Evolutionary conservation across 2,797 vertebrate species (phyloP), one percentile per base, ranked within the genome.

Genomic region (Oceanodroma leucorhoa): DNA sequence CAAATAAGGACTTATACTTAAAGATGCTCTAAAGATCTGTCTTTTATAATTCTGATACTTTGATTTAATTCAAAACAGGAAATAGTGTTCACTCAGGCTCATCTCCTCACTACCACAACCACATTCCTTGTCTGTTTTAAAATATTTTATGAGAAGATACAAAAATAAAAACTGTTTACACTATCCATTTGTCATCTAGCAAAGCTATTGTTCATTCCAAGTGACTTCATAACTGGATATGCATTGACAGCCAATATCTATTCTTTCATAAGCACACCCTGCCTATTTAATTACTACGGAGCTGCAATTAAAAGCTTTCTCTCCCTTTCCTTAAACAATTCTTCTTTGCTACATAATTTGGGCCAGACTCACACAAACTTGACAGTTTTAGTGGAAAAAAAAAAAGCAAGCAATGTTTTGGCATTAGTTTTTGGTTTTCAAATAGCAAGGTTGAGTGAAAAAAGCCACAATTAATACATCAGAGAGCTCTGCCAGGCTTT

Each of bases 391-490:
- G 10, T 41, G 36, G 5, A 8, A 23, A 1, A 3, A 13, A 22
- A 36, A 40, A 57, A 30, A 60, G 65, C 6, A 45, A 79, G 9
- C 3, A 80, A 38, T 38, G 18, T 90, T 82, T 91, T 83, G 38
- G 55, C 65, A 62, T 73, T 90, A 76, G 4, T 64, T 87, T 93
- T 82, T 90, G 60, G 40, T 40, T 93, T 91, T 97, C 38, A 88
- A 86, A 90, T 54, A 88, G 20, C 48, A 67, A 78, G 58, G 27
- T 19, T 91, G 45, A 72, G 16, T 40, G 19, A 32, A 93, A 72
- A 92, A 82, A 32, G 41, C 43, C 66, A 91, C 89, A 96, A 98
- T 97, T 96, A 98, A 97, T 97, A 96, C 82, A 97, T 97, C 89
- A 94, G 91, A 97, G 93, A 95, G 77, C 38, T 95, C 90, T 97